Evolutionary conservation across 2,888 invertebrate genomes (phyloP).

Genomic region (Ariolimax columbianus): DNA sequence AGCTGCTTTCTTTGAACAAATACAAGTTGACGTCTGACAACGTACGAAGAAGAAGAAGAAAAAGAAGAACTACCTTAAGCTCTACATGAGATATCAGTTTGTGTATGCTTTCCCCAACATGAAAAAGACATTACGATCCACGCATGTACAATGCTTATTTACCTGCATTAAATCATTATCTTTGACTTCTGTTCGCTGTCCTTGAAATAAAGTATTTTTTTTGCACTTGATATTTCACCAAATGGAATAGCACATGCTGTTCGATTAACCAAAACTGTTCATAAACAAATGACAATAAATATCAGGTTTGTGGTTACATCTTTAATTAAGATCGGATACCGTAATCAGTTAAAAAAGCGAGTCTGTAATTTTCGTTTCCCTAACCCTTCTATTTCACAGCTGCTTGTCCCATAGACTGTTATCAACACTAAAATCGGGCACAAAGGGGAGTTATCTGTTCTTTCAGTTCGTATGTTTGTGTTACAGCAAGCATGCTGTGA

Average conservation of each 20-base stretch:
- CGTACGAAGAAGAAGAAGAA: too few relatives aligned
- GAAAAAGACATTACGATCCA: too few relatives aligned
- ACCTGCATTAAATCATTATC: too few relatives aligned
- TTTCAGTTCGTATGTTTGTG: not conserved
- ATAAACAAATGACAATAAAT: not conserved
- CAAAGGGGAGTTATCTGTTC: not conserved
- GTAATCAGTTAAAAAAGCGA: not conserved
- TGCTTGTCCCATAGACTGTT: not conserved
- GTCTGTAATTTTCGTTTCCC: not conserved
- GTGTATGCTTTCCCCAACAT: too few relatives aligned
- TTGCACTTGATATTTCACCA: too few relatives aligned
- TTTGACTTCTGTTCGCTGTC: not conserved
- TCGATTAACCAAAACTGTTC: not conserved
- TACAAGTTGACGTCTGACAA: too few relatives aligned
- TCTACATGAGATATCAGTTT: too few relatives aligned
- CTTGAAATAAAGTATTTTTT: not conserved
- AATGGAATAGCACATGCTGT: not conserved
- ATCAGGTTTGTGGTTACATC: not conserved
- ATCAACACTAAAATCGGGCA: not conserved
- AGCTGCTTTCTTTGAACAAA: too few relatives aligned
- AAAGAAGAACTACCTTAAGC: too few relatives aligned
- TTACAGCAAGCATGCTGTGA: not conserved
- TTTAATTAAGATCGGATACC: not conserved
- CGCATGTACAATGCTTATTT: too few relatives aligned
- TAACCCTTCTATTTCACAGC: not conserved